Evolutionary conservation across 2,113 vertebrate species (phyloP).

Genomic region (Sturnira hondurensis): DNA sequence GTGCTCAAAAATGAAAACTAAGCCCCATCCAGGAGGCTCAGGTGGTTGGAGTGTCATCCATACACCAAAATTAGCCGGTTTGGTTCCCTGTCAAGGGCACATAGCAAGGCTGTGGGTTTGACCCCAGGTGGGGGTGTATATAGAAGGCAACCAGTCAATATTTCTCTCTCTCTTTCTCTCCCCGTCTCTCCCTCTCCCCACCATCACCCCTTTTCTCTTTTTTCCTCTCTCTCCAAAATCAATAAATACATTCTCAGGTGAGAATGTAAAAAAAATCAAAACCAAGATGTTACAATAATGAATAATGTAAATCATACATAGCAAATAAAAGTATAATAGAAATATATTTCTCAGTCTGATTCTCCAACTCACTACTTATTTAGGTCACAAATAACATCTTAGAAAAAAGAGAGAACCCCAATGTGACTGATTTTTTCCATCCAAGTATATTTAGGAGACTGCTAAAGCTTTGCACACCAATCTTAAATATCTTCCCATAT

Average conservation of each 20-base stretch:
- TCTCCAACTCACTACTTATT: background rate
- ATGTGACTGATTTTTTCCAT: slow-evolving; percentile 39
- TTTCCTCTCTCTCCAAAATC: too few species aligned
- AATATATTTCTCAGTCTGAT: background rate
- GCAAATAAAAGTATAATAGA: background rate
- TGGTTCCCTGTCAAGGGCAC: too few species aligned
- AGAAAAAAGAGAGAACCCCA: background rate
- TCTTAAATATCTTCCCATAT: slow-evolving; percentile 1
- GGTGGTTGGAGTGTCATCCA: too few species aligned
- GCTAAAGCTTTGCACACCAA: slow-evolving; percentile 17
- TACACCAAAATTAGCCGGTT: too few species aligned
- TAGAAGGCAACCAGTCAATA: too few species aligned
- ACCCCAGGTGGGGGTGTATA: too few species aligned
- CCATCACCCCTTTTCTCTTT: too few species aligned
- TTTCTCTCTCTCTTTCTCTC: too few species aligned
- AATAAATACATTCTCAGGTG: too few species aligned
- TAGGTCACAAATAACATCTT: slow-evolving; percentile 37
- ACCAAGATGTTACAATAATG: background rate
- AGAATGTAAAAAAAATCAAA: background rate
- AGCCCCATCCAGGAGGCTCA: too few species aligned
- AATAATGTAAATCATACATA: background rate
- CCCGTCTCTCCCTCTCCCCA: too few species aligned
- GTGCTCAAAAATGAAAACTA: slow-evolving; percentile 6
- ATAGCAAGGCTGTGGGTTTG: too few species aligned
- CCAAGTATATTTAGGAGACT: slow-evolving; percentile 31